Base-by-base conservation (phyloP, 1,140 invertebrate genomes). In the Zelostemma sp. region DNA sequence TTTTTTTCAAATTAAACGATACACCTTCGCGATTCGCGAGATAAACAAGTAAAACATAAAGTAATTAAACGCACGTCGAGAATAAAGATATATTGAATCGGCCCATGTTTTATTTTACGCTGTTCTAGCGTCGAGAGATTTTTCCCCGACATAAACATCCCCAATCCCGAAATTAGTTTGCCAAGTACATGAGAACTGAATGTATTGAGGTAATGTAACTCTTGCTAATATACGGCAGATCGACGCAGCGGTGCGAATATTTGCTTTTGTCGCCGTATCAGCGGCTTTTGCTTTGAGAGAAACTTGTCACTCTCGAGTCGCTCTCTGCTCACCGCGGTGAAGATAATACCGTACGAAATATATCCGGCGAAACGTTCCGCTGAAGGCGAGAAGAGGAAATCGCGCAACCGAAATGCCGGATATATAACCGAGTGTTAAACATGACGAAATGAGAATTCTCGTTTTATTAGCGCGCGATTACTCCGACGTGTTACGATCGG, bases 281-380 rank as follows among this genome's bases (percentile, higher is more conserved):
- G 58, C 64, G 60, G 47, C 9, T 54, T 8, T n/a, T 19, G 46
- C 60, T 61, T 57, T 64, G 60, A 64, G 33, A 14, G 15, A 54
- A 62, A 59, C 54, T 58, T 67, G 69, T 67, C 69, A 72, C 63
- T 72, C 60, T 25, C 19, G 61, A 67, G 38, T 68, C 59, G 63
- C 16, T 2, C 1, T 16, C 14, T 43, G 11, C 41, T 43, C 41
- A 11, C 14, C 16, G 41, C 66, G 64, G 63, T 64, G 64, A 67
- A 67, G 33, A 64, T 61, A 64, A 60, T 56, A 56, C 58, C 15
- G 4, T 41, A 35, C 64, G 64, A 61, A 57, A 67, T 67, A 67
- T 67, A 72, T 72, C 68, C 65, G 69, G 53, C 47, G 69, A 72
- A 65, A 72, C 60, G 64, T 64, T 9, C 59, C 64, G 64, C 64